A percentile compares a stretch with the other conserved stretches of the same genome.
Evolutionary conservation across 1,140 invertebrate genomes (phyloP).

Genomic region (Temnothorax curvispinosus): DNA sequence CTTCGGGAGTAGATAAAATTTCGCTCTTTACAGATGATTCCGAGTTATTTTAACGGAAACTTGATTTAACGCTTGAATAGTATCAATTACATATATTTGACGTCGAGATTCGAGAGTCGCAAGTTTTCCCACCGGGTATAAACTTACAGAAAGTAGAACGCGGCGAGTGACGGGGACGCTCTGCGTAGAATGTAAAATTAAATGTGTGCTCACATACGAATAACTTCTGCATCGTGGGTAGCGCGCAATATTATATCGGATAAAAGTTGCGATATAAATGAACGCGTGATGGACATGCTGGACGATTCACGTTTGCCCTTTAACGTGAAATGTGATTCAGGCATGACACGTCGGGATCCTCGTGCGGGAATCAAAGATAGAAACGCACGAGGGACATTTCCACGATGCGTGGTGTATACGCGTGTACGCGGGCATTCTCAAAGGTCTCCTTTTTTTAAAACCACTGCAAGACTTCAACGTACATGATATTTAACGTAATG

Average conservation of each 20-base stretch:
- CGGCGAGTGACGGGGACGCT: not conserved
- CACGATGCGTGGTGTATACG: not conserved
- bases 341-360: not conserved
- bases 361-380: not conserved
- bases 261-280: slow-evolving; percentile 43
- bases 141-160: slow-evolving; percentile 10
- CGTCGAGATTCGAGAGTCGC: not conserved
- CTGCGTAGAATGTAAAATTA: slow-evolving; percentile 25
- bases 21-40: slow-evolving; percentile 12
- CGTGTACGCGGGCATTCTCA: not conserved
- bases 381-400: not conserved
- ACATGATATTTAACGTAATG: not conserved
- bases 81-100: slow-evolving; percentile 23
- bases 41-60: slow-evolving; percentile 11
- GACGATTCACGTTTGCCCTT: slow-evolving; percentile 31
- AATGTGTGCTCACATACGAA: slow-evolving; percentile 19
- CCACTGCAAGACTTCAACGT: not conserved
- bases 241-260: slow-evolving; percentile 34
- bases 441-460: not conserved
- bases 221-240: slow-evolving; percentile 33
- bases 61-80: slow-evolving; percentile 20
- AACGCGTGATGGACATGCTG: slow-evolving; percentile 44
- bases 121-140: not conserved
- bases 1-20: slow-evolving; percentile 17
- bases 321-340: slow-evolving; percentile 18